phyloP scores from a whole-genome alignment of 2,113 vertebrate species.

The Monopterus albus region DNA sequence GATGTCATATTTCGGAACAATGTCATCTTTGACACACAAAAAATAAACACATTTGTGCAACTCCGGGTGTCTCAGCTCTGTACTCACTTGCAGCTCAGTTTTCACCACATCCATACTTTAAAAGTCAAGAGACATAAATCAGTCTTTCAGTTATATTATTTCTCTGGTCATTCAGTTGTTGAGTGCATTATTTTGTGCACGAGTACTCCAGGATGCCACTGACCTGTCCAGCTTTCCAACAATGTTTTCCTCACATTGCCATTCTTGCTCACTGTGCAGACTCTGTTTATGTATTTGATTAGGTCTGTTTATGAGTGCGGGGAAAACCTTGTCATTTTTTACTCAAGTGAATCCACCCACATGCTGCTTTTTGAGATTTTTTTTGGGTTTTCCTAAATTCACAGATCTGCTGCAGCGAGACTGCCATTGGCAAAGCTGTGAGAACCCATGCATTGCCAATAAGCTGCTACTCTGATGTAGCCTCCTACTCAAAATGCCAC shows the following conservation, averaged over 20 bases:
- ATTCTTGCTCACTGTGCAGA: slow-evolving; percentile 13
- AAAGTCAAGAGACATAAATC: background rate
- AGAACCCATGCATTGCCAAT: slow-evolving; percentile 41
- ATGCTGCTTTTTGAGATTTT: slow-evolving; percentile 47
- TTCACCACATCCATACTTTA: background rate
- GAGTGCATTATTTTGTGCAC: background rate
- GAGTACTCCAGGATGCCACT: slow-evolving; percentile 1
- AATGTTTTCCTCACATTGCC: background rate
- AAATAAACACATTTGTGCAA: background rate
- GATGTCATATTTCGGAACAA: background rate
- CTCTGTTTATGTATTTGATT: slow-evolving; percentile 49
- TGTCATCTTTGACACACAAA: background rate
- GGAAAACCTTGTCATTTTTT: slow-evolving; percentile 65
- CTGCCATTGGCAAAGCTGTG: slow-evolving; percentile 56
- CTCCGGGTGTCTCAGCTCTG: background rate
- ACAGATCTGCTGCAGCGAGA: slow-evolving; percentile 56
- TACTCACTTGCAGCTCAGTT: too few relatives aligned
- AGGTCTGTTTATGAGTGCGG: slow-evolving; percentile 54
- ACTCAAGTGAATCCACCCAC: slow-evolving; percentile 69
- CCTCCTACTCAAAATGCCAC: slow-evolving; percentile 57
- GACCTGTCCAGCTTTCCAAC: background rate
- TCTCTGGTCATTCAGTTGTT: background rate
- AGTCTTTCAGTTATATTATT: background rate
- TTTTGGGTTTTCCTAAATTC: slow-evolving; percentile 53
- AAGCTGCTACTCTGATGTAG: slow-evolving; percentile 43